Conservation (phyloP, 1,140 invertebrate genomes). For the Cataglyphis hispanica region DNA sequence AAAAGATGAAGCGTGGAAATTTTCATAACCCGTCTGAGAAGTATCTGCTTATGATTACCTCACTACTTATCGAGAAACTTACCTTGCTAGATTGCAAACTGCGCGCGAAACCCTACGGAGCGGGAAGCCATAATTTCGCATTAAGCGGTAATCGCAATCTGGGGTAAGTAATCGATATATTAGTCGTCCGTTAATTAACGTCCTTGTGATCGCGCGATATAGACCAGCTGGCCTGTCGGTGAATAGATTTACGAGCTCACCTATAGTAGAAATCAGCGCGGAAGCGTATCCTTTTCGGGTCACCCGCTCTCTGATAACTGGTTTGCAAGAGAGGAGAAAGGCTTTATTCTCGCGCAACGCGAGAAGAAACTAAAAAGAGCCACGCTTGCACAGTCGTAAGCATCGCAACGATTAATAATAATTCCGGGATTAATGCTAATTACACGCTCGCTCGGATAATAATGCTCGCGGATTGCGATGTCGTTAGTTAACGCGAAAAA, state of each 20-base stretch:
- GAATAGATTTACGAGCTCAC: constrained; percentile 72
- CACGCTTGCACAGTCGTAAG: constrained; percentile 22
- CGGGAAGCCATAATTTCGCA: constrained; percentile 77
- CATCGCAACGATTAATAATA: constrained; percentile 49
- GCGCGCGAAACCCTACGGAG: constrained; percentile 63
- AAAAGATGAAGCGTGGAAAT: constrained; percentile 32
- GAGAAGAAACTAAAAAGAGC: background rate
- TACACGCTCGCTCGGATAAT: constrained; percentile 44
- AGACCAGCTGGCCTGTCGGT: constrained; percentile 74
- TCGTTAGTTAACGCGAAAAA: constrained; percentile 46
- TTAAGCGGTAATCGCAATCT: constrained; percentile 77
- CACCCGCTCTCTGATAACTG: constrained; percentile 66
- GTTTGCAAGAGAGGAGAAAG: constrained; percentile 66
- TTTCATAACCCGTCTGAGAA: constrained; percentile 17
- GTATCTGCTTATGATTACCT: constrained; percentile 65
- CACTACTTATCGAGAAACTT: constrained; percentile 64
- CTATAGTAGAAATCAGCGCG: constrained; percentile 71
- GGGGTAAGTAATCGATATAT: constrained; percentile 81
- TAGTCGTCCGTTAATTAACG: constrained; percentile 80
- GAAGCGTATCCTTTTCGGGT: constrained; percentile 74
- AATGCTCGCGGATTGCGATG: constrained; percentile 26
- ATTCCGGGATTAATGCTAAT: constrained; percentile 60
- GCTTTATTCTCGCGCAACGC: constrained; percentile 35
- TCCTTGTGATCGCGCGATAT: constrained; percentile 78
- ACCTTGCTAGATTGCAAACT: constrained; percentile 60